Evolutionary conservation across 1,140 invertebrate species (phyloP).

Genomic region (Ostrea denselamellosa): DNA sequence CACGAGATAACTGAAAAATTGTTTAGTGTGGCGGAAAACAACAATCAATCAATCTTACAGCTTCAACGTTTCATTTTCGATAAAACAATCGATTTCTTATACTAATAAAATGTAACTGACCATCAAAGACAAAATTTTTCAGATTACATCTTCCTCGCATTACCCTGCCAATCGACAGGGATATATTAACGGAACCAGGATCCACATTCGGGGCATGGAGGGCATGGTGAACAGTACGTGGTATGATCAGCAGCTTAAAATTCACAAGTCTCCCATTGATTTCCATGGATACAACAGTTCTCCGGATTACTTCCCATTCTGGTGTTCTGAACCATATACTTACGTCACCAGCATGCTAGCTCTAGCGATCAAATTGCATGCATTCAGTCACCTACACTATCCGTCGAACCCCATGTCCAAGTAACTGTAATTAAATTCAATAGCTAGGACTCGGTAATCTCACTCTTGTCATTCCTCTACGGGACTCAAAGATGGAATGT

Average conservation of each 20-base stretch:
- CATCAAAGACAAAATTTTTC: neutral
- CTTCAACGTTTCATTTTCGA: no score
- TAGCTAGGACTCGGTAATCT: no score
- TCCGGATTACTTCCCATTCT: constrained; percentile 66
- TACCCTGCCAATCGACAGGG: constrained; percentile 64
- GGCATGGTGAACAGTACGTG: constrained; percentile 53
- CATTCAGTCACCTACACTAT: no score
- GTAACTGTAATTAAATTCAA: no score
- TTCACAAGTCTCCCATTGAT: constrained; percentile 55
- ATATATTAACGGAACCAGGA: constrained; percentile 61
- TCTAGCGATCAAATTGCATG: constrained; percentile 47
- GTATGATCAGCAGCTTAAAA: constrained; percentile 53
- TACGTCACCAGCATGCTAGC: constrained; percentile 67
- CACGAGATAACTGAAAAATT: no score
- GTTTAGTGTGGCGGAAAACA: no score
- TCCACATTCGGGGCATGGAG: constrained; percentile 59
- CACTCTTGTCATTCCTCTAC: no score
- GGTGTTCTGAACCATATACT: constrained; percentile 68
- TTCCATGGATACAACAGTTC: constrained; percentile 69
- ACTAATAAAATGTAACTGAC: neutral
- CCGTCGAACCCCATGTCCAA: no score
- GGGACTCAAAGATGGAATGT: no score
- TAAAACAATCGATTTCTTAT: no score
- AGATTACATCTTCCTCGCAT: constrained; percentile 26
- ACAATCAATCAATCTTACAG: no score